These are phyloP conservation scores for Pteromalus puparum DNA, from an alignment of 1,140 invertebrate species.

Conservation along the genomic window DNA sequence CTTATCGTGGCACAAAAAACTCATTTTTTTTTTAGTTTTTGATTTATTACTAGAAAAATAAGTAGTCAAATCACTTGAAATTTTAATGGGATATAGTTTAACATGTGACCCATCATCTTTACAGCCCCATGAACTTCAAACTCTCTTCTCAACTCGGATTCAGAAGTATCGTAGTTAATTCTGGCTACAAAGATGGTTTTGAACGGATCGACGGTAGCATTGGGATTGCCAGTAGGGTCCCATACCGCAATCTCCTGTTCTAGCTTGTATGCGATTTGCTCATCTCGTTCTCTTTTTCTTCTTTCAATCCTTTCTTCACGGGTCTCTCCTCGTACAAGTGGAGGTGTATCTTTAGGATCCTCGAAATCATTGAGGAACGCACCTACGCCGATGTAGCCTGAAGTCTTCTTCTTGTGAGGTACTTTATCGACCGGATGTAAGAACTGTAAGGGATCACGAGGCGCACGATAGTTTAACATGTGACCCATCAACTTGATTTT, in stretches of 20 bases:
- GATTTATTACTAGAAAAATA: no score
- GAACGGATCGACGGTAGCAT: slow-evolving; percentile 94
- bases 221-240: slow-evolving; percentile 90
- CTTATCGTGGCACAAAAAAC: no score
- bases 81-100: no score
- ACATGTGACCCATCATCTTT: no score
- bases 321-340: slow-evolving; percentile 95
- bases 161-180: slow-evolving; percentile 99
- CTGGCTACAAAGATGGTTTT: slow-evolving; percentile 98
- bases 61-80: no score
- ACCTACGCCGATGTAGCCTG: slow-evolving; percentile 92
- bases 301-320: slow-evolving; percentile 94
- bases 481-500: no score
- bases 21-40: no score
- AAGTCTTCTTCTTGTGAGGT: slow-evolving; percentile 96
- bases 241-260: slow-evolving; percentile 99
- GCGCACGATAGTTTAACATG: no score
- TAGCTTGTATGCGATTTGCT: slow-evolving; percentile 98
- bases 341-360: slow-evolving; percentile 97
- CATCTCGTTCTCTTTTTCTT: slow-evolving; percentile 92
- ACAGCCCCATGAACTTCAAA: slow-evolving; percentile 99
- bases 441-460: slow-evolving; percentile 96
- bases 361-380: slow-evolving; percentile 92
- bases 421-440: slow-evolving; percentile 94
- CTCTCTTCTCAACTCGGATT: slow-evolving; percentile 97